Evolutionary conservation across 1,140 invertebrate species (phyloP), one percentile per base, ranked within the genome.

Genomic region (Drosophila lacteicornis): DNA sequence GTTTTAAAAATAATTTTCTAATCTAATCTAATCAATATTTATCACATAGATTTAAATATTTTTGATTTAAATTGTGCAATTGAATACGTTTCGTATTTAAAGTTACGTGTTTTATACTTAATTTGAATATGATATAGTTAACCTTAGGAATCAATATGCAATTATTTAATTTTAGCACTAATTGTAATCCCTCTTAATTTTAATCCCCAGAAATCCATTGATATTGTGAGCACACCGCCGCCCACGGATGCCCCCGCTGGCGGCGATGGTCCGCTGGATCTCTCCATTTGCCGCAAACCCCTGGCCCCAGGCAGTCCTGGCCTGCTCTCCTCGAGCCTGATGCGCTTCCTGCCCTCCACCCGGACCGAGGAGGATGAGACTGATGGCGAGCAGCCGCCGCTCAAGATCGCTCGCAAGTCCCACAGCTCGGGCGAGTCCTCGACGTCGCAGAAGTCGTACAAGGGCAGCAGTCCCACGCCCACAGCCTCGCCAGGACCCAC

Each of bases 241-340:
- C 84, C 79, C 11, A 40, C 75, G 4, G 84, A 90, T 33, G 40
- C 63, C 2, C 65, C 74, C 19, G 5, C 65, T 15, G 15, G 9
- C 9, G 62, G 60, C 74, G 30, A 97, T 68, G 95, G 96, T 82
- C 96, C 96, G 0, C 82, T 97, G 30, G 96, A 97, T 92, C 93
- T 97, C n/a, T 95, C 95, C 49, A 93, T 96, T 1, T 93, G 94
- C 45, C 92, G 94, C 59, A 92, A 92, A 40, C 82, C 85, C 2
- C 3, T 58, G 7, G n/a, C 63, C 46, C 40, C 36, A 2, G 42
- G 53, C 2, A 56, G 53, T 25, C 53, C 53, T 11, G 4, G 36
- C 27, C 36, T 38, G 42, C 46, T 74, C 13, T 51, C 61, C 53
- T 46, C 61, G 2, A 25, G 36, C 8, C 60, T 80, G 12, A 42